Evolutionary conservation across 2,888 invertebrate species (phyloP).

Genomic region (Heliconius erato): DNA sequence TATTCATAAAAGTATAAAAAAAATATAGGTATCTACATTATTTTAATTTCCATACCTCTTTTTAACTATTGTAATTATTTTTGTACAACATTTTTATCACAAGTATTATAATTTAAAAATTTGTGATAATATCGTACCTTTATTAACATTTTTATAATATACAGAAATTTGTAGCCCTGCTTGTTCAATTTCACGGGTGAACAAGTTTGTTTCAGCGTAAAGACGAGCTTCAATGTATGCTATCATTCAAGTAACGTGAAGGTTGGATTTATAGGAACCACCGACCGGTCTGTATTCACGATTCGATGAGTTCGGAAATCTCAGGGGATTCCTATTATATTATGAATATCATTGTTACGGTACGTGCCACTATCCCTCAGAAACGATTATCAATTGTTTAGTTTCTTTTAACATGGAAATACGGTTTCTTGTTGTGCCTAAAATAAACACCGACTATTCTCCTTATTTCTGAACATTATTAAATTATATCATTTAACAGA

Average conservation of each 20-base stretch:
- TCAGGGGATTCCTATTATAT: slow-evolving; percentile 59
- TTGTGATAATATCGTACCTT: background rate
- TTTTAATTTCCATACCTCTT: background rate
- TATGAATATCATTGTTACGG: slow-evolving; percentile 50
- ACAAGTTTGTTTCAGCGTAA: slow-evolving; percentile 80
- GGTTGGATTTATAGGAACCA: slow-evolving; percentile 70
- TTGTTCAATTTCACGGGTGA: slow-evolving; percentile 79
- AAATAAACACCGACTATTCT: background rate
- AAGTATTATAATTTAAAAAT: background rate
- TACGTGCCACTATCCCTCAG: slow-evolving; percentile 13
- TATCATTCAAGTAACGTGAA: slow-evolving; percentile 76
- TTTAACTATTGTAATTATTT: too few relatives aligned
- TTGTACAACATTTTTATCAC: background rate
- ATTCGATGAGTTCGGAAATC: slow-evolving; percentile 68
- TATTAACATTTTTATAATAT: slow-evolving; percentile 76
- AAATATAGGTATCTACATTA: background rate
- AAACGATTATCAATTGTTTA: slow-evolving; percentile 25
- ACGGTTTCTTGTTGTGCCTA: background rate
- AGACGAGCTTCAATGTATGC: slow-evolving; percentile 80
- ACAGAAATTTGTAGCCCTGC: slow-evolving; percentile 76
- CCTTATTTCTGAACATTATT: background rate
- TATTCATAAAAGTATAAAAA: background rate
- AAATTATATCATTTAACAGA: background rate
- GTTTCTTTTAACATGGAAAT: slow-evolving; percentile 10
- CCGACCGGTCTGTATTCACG: slow-evolving; percentile 69